Conservation (phyloP, 2,113 vertebrate genomes). For the Pluvialis apricaria region DNA sequence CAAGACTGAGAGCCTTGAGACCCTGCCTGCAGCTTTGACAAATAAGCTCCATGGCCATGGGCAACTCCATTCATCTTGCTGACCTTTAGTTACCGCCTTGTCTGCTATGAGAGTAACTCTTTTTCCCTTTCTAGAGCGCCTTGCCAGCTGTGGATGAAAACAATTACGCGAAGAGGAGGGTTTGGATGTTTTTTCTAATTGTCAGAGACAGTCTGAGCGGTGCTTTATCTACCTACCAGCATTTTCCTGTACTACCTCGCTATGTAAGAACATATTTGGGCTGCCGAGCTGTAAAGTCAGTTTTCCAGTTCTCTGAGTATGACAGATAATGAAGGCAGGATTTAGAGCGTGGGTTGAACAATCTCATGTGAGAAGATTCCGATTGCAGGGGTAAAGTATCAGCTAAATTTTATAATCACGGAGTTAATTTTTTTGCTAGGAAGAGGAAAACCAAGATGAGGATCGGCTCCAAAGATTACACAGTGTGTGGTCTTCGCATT, state of each 20-base stretch:
- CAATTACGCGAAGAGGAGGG: neutral
- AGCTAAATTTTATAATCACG: neutral
- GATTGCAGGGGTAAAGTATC: neutral
- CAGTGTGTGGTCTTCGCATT: slow-evolving; percentile 15
- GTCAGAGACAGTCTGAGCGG: neutral
- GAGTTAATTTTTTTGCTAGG: slow-evolving; percentile 35
- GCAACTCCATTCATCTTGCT: neutral
- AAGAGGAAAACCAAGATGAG: slow-evolving; percentile 1
- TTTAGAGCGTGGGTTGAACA: neutral
- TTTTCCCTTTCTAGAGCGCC: neutral
- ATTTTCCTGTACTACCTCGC: neutral
- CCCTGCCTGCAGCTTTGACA: neutral
- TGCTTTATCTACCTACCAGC: neutral
- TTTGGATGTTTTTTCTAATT: neutral
- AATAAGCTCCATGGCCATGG: neutral
- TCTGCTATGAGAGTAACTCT: neutral
- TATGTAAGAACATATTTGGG: neutral
- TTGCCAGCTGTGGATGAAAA: neutral
- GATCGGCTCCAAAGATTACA: slow-evolving; percentile 17
- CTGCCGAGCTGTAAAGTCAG: neutral
- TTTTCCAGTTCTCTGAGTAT: neutral
- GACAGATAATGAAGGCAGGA: neutral
- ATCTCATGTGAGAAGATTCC: neutral
- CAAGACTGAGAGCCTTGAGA: neutral
- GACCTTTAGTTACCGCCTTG: neutral